phyloP scores from a whole-genome alignment of 1,140 invertebrate species.

The Ericerus pela region DNA sequence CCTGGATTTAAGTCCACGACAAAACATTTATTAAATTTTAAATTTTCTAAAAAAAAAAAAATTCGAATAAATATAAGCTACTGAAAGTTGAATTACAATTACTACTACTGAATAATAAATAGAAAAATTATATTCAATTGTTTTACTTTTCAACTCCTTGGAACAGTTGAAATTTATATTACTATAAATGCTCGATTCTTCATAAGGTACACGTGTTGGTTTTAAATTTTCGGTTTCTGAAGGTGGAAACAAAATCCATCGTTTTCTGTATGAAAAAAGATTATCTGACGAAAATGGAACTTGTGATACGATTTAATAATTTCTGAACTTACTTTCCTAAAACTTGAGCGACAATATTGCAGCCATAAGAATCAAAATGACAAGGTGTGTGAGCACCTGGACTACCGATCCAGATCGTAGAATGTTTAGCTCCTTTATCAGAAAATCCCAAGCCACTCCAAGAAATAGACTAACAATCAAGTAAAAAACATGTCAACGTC shows the following conservation, averaged over 20 bases:
- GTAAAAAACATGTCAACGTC: slow-evolving; percentile 18
- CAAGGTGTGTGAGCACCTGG: slow-evolving; percentile 79
- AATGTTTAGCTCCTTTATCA: slow-evolving; percentile 47
- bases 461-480: slow-evolving; percentile 39
- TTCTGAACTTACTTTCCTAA: slow-evolving; percentile 45
- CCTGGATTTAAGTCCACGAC: slow-evolving; percentile 57
- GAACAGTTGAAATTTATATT: slow-evolving; percentile 57
- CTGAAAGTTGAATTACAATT: slow-evolving; percentile 23
- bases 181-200: slow-evolving; percentile 92
- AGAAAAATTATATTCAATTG: slow-evolving; percentile 19
- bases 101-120: slow-evolving; percentile 21
- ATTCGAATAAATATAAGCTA: slow-evolving; percentile 7
- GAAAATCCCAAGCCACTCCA: slow-evolving; percentile 64
- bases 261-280: slow-evolving; percentile 49
- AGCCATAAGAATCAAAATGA: slow-evolving; percentile 87
- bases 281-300: background rate
- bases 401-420: slow-evolving; percentile 81
- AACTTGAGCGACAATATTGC: slow-evolving; percentile 79
- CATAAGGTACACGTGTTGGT: slow-evolving; percentile 81
- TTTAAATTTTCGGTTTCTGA: slow-evolving; percentile 45
- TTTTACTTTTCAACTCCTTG: slow-evolving; percentile 26
- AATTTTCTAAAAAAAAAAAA: slow-evolving; percentile 7
- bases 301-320: background rate
- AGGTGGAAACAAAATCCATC: slow-evolving; percentile 85
- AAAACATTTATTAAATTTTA: slow-evolving; percentile 32